Evolutionary conservation across 1,140 invertebrate species (phyloP).

Genomic region (Zeugodacus cucurbitae): DNA sequence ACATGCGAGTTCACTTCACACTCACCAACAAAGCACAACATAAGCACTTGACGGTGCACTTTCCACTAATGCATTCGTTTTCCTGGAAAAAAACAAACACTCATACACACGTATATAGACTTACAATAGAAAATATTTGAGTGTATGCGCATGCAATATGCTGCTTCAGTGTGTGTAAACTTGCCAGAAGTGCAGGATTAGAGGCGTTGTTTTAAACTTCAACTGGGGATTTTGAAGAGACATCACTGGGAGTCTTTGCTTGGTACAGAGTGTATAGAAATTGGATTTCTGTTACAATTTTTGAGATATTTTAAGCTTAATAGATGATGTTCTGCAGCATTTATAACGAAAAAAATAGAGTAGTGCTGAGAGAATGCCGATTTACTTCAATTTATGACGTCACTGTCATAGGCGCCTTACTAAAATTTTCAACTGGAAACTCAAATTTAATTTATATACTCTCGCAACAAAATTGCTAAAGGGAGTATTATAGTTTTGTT

Average conservation of each 20-base stretch:
- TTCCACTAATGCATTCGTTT: constrained; percentile 31
- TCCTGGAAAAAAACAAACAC: background rate
- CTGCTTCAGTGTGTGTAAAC: background rate
- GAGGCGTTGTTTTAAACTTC: background rate
- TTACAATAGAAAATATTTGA: background rate
- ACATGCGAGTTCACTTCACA: background rate
- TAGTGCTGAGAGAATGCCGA: too few species aligned
- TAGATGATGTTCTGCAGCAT: too few species aligned
- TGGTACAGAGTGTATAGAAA: too few species aligned
- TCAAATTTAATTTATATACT: too few species aligned
- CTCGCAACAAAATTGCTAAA: too few species aligned
- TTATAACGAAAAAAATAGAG: too few species aligned
- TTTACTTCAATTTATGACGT: too few species aligned
- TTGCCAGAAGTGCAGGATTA: background rate
- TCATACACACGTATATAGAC: background rate
- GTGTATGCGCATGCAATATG: background rate
- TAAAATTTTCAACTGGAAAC: too few species aligned
- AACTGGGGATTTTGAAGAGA: background rate
- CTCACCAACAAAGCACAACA: background rate
- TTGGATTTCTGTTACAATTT: too few species aligned
- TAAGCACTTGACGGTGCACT: background rate
- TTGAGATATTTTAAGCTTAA: too few species aligned
- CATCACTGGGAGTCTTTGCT: background rate
- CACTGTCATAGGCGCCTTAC: too few species aligned
- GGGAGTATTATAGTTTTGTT: too few species aligned